Conservation (phyloP, 2,888 invertebrate genomes). For the Sesia apiformis region DNA sequence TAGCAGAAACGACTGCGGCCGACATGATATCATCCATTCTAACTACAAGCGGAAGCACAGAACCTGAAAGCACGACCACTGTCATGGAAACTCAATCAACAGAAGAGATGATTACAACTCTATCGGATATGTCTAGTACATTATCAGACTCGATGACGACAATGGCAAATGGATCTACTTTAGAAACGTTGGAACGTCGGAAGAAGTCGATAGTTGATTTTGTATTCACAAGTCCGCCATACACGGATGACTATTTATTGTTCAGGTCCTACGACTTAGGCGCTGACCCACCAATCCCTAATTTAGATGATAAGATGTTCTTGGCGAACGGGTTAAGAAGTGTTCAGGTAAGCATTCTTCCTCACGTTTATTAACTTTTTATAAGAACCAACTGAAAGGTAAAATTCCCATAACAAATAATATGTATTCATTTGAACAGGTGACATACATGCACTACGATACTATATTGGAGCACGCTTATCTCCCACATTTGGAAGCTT, state of each 20-base stretch:
- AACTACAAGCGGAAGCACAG: conserved; percentile 5
- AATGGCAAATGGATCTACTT: conserved; percentile 16
- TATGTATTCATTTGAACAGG: conserved; percentile 34
- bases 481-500: conserved; percentile 80
- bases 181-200: conserved; percentile 48
- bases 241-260: conserved; percentile 45
- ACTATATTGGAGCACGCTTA: conserved; percentile 84
- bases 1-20: conserved; percentile 9
- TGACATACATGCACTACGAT: conserved; percentile 84
- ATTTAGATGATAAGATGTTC: conserved; percentile 42
- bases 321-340: conserved; percentile 56
- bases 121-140: background rate
- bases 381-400: background rate
- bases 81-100: background rate
- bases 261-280: conserved; percentile 54
- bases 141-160: conserved; percentile 3
- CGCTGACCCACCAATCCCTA: conserved; percentile 26
- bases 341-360: conserved; percentile 43
- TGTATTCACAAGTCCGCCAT: conserved; percentile 52
- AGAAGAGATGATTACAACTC: background rate
- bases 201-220: conserved; percentile 63
- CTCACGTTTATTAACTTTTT: background rate
- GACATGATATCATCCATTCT: conserved; percentile 10
- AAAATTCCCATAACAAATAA: background rate
- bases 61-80: background rate